These are phyloP conservation scores for Netelia fuscicornis DNA, from an alignment of 2,888 invertebrate genomes.

Conservation along the genomic window DNA sequence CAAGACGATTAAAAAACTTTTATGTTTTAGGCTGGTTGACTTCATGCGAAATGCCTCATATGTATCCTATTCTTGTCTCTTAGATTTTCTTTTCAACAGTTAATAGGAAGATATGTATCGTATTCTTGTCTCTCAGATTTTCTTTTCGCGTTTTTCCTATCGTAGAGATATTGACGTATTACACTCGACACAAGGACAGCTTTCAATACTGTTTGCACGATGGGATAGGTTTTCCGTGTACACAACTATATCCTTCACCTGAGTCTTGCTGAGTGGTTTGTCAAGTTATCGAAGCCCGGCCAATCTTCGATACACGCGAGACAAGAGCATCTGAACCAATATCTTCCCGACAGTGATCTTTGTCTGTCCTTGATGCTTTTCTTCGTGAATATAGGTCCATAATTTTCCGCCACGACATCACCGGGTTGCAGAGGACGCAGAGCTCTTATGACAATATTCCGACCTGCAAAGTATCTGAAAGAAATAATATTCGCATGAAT, in stretches of 20 bases:
- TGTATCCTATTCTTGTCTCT: too few species aligned
- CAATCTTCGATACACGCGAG: slow-evolving; percentile 91
- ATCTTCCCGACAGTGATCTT: slow-evolving; percentile 89
- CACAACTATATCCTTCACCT: slow-evolving; percentile 77
- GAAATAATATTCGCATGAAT: neutral
- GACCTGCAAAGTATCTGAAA: slow-evolving; percentile 90
- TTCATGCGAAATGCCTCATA: too few species aligned
- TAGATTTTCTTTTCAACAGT: too few species aligned
- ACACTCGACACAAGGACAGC: too few species aligned
- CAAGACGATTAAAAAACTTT: too few species aligned
- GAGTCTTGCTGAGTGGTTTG: slow-evolving; percentile 83
- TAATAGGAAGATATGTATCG: too few species aligned
- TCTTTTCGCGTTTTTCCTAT: too few species aligned
- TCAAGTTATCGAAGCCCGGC: slow-evolving; percentile 89
- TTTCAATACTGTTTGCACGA: too few species aligned
- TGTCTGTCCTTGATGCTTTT: slow-evolving; percentile 87
- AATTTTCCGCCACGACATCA: slow-evolving; percentile 92
- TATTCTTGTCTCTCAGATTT: too few species aligned
- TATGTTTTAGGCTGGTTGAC: too few species aligned
- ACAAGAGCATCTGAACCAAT: slow-evolving; percentile 93
- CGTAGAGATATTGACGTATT: too few species aligned
- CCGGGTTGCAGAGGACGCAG: slow-evolving; percentile 88
- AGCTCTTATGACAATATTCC: slow-evolving; percentile 89
- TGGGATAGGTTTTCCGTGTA: too few species aligned
- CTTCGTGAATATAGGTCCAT: slow-evolving; percentile 92